Percentiles rank a stretch among this genome's conserved stretches.
phyloP scores from a whole-genome alignment of 2,888 invertebrate genomes.

The Ptilodon capucinus region DNA sequence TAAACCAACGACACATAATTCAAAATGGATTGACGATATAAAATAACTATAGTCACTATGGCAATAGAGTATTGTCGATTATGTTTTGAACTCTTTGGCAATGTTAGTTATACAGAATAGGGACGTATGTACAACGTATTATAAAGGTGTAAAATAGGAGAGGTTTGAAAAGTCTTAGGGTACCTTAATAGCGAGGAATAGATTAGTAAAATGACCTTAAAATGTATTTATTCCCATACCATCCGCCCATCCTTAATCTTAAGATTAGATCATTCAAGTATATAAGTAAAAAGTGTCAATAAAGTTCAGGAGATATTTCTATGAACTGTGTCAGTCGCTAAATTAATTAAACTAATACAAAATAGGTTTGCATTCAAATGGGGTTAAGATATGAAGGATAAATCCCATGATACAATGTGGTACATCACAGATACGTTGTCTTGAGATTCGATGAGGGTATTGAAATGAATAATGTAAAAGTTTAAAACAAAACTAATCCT shows the following conservation, averaged over 20 bases:
- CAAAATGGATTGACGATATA: background rate
- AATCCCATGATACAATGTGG: conserved; percentile 27
- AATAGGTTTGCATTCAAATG: conserved; percentile 26
- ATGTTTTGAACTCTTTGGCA: conserved; percentile 38
- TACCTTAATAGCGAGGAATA: background rate
- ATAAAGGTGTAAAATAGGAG: conserved; percentile 1
- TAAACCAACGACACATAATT: background rate
- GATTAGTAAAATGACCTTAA: background rate
- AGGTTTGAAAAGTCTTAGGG: background rate
- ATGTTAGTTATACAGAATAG: conserved; percentile 20
- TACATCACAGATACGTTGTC: conserved; percentile 41
- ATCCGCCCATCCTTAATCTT: too few relatives aligned
- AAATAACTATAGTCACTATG: conserved; percentile 15
- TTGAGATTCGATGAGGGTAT: conserved; percentile 33
- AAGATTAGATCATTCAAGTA: too few relatives aligned
- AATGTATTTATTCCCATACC: background rate
- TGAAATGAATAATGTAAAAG: background rate
- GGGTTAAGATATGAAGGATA: conserved; percentile 29
- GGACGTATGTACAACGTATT: conserved; percentile 16
- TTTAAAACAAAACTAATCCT: too few relatives aligned
- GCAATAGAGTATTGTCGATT: conserved; percentile 28
- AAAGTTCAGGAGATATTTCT: conserved; percentile 16
- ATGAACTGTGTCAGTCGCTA: conserved; percentile 30
- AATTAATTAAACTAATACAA: conserved; percentile 20
- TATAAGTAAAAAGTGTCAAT: background rate